Base-by-base conservation (phyloP, 2,888 invertebrate species). In the Phyto melanocephala region DNA sequence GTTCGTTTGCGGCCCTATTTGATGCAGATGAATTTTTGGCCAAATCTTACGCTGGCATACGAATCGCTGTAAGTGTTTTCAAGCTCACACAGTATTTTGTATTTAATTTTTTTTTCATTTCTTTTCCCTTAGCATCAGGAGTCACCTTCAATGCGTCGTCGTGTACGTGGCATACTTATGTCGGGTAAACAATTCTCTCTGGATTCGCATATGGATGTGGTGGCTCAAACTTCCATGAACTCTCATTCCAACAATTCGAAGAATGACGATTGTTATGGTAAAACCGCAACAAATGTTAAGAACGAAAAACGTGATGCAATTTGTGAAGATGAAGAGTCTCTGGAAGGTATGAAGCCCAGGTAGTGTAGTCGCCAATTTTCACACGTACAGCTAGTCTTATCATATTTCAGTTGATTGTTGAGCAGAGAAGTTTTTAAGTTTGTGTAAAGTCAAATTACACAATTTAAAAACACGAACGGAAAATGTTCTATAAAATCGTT, bases 161-260 rank as follows among this genome's bases (percentile, higher is more conserved):
- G 97, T 56, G 96, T 97, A 85, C 94, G 95, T 28, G 97, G 97
- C 8, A 97, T 97, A 89, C 92, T 97, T 87, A 96, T 96, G 95
- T 95, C 96, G 1, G 97, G 89, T 35, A 97, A 97, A 91, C 97
- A 97, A 91, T 97, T 96, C 90, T 97, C 97, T 0, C 92, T 98
- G 86, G 98, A 98, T 91, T 97, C 97, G 0, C 95, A 96, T 88
- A 95, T 97, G 94, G 97, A 97, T 89, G 93, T 98, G 88, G 97
- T 97, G 20, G 90, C 90, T 47, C 95, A 96, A 88, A 89, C 88
- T 17, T 95, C 94, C 3, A 90, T 94, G 86, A 93, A 94, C 90
- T 92, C 92, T 50, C 92, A 86, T 62, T 85, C 86, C 35, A 85
- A 79, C 5, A 84, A 78, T 33, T 81, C 77, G 0, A 80, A 80